Conservation (phyloP, 2,888 invertebrate genomes). For the Exephanes ischioxanthus region DNA sequence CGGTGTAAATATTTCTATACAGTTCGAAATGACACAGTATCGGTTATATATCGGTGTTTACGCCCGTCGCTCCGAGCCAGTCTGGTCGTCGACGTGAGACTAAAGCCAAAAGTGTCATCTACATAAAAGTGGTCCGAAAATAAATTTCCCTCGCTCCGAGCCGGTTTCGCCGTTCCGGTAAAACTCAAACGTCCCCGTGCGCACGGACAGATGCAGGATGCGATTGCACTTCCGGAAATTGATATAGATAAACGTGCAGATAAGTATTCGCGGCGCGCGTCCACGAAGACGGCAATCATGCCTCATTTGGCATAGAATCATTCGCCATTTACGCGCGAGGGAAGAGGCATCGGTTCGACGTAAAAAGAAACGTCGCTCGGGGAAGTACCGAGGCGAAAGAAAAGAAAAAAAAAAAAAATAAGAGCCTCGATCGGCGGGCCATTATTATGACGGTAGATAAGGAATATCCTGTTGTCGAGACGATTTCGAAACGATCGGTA, state of each 20-base stretch:
- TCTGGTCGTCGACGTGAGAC: background rate
- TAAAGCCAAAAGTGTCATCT: background rate
- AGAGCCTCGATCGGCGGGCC: background rate
- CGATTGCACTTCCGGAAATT: conserved; percentile 13
- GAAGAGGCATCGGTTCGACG: background rate
- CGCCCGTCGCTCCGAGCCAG: background rate
- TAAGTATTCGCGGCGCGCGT: conserved; percentile 39
- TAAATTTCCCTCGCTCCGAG: too few species aligned
- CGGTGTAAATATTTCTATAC: conserved; percentile 38
- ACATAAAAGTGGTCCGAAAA: background rate
- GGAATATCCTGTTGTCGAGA: conserved; percentile 25
- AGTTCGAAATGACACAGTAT: background rate
- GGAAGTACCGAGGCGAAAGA: background rate
- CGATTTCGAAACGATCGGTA: conserved; percentile 19
- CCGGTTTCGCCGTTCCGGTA: too few species aligned
- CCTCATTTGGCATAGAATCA: background rate
- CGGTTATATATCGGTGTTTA: background rate
- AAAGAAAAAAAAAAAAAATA: background rate
- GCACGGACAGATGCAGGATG: background rate
- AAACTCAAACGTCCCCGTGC: background rate
- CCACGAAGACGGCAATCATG: conserved; percentile 1
- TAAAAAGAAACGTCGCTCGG: background rate
- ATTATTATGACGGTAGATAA: conserved; percentile 23
- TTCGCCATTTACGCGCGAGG: background rate
- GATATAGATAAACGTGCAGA: conserved; percentile 12